Conservation (phyloP, 2,797 vertebrate species). For the Heterohyrax brucei region DNA sequence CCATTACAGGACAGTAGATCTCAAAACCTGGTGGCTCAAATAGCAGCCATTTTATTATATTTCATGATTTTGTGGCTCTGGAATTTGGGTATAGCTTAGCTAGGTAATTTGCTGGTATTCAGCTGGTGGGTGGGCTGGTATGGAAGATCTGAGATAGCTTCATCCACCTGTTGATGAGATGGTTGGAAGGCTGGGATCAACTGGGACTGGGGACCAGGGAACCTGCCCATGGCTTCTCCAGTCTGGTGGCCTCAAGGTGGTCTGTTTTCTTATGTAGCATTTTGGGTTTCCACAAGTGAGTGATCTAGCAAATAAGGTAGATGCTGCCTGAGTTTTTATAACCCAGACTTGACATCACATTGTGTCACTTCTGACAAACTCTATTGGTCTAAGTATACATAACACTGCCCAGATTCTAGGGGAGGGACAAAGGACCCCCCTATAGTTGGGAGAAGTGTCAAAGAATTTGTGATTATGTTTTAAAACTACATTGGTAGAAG, state of each 20-base stretch:
- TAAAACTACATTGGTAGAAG: conserved; percentile 55
- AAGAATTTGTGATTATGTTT: background rate
- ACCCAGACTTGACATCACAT: background rate
- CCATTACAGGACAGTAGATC: too few species aligned
- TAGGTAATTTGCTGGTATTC: background rate
- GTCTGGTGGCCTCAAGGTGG: too few species aligned
- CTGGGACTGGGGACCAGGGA: background rate
- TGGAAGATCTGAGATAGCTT: background rate
- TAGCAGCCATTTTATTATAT: background rate
- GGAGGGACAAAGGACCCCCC: background rate
- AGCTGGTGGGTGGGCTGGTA: background rate
- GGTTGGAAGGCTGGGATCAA: conserved; percentile 23
- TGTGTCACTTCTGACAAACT: conserved; percentile 50
- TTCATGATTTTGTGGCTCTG: conserved; percentile 9
- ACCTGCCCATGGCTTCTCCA: background rate
- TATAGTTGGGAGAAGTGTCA: conserved; percentile 11
- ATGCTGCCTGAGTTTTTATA: background rate
- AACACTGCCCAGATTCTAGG: background rate
- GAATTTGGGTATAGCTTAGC: background rate
- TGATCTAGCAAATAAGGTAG: background rate
- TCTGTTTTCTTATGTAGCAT: too few species aligned
- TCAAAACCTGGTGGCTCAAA: background rate
- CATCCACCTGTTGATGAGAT: conserved; percentile 8
- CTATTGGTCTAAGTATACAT: conserved; percentile 14
- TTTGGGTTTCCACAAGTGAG: background rate